Base-by-base conservation (phyloP, 2,113 vertebrate species). In the Salvelinus sp. region DNA sequence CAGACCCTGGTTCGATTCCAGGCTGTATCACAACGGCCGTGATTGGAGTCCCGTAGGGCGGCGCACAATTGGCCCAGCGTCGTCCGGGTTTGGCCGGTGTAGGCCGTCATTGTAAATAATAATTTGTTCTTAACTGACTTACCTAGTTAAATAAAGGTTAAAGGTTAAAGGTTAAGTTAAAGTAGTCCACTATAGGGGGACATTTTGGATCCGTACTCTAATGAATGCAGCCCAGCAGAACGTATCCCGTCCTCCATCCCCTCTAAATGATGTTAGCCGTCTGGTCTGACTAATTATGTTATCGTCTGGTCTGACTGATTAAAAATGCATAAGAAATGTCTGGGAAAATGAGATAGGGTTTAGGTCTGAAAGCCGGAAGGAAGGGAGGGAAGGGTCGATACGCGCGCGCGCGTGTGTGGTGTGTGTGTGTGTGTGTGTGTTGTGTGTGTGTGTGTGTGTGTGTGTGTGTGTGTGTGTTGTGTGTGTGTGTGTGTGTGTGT, bases 321-420 rank as follows among this genome's bases (percentile, higher is more conserved):
- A 91, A 91, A 90, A 88, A 92, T 91, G 87, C 88, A 91, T 91
- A 86, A 90, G 91, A 80, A 87, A 87, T 79, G 90, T 91, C 88
- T 92, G 87, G 33, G 85, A 85, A 80, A 72, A 74, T 82, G 89
- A 88, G 82, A 86, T 83, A 86, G 82, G 88, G 76, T 83, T 85
- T 86, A 86, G 86, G 81, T 89, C 84, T 88, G 83, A 79, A 91
- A 50, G 88, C 89, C 89, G 91, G 90, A 90, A 92, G 90, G 87
- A 90, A 89, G 89, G 82, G 73, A 75, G 73, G 76, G 72, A 50
- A 50, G 81, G 87, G 91, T 92, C 88, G 77, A 91, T 91, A 90
- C 88, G 0, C 4, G 28, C 0, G 28, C 4, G 28, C 4, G 28
- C 4, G 28, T 30, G 0, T 28, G 3, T 10, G 5, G 78, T 10